These are phyloP conservation scores for Stenodema calcarata DNA, from an alignment of 2,888 invertebrate species.

Conservation along the genomic window DNA sequence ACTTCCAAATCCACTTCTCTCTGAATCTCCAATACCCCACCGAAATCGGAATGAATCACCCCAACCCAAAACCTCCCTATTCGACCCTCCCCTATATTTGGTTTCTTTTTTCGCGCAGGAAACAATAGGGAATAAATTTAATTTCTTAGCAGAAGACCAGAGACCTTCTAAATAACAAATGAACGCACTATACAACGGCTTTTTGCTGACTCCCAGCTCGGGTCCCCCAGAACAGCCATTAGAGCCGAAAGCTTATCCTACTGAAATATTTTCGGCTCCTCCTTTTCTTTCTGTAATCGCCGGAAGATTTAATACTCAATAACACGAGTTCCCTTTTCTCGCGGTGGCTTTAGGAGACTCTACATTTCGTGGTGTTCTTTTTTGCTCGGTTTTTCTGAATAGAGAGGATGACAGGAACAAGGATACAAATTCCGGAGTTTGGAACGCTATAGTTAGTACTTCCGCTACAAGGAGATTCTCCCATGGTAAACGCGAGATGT, in stretches of 20 bases:
- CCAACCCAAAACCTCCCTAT: not conserved
- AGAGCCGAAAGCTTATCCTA: not conserved
- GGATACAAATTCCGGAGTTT: too few species aligned
- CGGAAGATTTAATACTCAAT: not conserved
- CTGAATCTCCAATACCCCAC: too few species aligned
- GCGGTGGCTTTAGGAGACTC: not conserved
- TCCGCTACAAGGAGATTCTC: too few species aligned
- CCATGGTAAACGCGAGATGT: too few species aligned
- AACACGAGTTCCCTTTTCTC: not conserved
- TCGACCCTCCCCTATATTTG: not conserved
- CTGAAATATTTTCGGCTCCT: not conserved
- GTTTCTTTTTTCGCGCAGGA: not conserved
- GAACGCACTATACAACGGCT: not conserved
- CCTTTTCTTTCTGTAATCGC: not conserved
- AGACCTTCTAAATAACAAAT: not conserved
- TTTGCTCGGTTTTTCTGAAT: too few species aligned
- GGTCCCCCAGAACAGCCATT: not conserved
- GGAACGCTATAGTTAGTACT: too few species aligned
- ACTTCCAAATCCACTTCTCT: too few species aligned
- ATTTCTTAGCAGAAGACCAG: not conserved
- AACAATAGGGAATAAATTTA: not conserved
- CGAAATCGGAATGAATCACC: not conserved
- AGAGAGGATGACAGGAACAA: too few species aligned
- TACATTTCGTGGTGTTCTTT: too few species aligned
- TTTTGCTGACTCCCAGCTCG: not conserved